Conservation (phyloP, 2,797 vertebrate genomes). For the Melanotaenia maccullochi region DNA sequence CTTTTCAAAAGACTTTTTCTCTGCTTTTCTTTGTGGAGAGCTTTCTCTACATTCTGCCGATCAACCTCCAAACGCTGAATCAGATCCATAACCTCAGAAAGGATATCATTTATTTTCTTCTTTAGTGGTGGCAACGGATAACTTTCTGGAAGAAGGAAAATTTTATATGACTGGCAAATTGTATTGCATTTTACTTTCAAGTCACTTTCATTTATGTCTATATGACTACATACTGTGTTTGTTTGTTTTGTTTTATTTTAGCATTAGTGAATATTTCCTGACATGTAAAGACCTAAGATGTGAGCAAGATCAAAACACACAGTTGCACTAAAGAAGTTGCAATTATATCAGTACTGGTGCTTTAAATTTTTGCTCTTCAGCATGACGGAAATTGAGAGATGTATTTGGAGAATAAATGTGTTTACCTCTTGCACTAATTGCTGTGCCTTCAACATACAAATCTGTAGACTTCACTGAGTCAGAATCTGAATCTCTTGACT, state of each 20-base stretch:
- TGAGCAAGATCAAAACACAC: conserved; percentile 11
- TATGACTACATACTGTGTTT: neutral
- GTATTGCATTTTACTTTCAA: neutral
- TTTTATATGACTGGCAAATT: conserved; percentile 20
- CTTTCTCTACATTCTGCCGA: conserved; percentile 83
- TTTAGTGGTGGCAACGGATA: conserved; percentile 72
- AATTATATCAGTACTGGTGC: neutral
- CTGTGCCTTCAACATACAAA: conserved; percentile 75
- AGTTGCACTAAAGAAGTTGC: neutral
- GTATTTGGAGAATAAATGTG: neutral
- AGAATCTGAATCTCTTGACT: conserved; percentile 57
- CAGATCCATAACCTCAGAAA: conserved; percentile 85
- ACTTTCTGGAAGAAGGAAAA: conserved; percentile 63
- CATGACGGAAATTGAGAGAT: neutral
- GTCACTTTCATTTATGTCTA: neutral
- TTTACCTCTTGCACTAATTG: conserved; percentile 74
- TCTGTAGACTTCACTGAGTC: conserved; percentile 58
- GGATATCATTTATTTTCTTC: conserved; percentile 82
- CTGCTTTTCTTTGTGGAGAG: conserved; percentile 82
- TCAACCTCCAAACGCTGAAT: conserved; percentile 88
- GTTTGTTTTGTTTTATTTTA: neutral
- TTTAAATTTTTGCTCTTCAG: neutral
- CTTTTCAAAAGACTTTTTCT: conserved; percentile 71
- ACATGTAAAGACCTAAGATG: conserved; percentile 4
- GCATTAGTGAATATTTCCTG: neutral